These are phyloP conservation scores for Falco naumanni DNA, from an alignment of 2,797 vertebrate species.

Conservation along the genomic window DNA sequence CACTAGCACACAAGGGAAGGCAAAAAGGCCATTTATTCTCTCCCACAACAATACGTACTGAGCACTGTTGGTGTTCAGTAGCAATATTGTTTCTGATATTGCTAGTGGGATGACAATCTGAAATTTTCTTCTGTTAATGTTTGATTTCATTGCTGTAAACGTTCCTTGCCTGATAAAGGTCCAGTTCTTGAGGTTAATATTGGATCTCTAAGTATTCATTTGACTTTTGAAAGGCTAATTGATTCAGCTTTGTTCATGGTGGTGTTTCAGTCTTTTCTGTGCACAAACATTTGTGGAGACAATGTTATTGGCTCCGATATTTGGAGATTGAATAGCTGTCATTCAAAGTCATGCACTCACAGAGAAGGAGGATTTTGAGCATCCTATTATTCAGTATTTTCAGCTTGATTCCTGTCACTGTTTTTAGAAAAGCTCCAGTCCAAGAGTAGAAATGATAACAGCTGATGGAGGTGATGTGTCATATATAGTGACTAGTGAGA, in stretches of 20 bases:
- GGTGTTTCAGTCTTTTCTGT: neutral
- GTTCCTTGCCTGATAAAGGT: neutral
- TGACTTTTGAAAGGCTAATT: neutral
- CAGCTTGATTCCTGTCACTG: neutral
- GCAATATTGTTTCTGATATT: neutral
- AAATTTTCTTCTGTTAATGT: neutral
- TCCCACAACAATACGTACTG: neutral
- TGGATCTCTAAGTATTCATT: neutral
- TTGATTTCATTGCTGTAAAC: neutral
- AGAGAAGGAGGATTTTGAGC: neutral
- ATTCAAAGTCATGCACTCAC: neutral
- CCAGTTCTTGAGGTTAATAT: neutral
- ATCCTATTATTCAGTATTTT: neutral
- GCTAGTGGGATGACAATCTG: neutral
- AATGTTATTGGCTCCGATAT: neutral
- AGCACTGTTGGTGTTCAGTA: rapidly evolving
- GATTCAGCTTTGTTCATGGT: neutral
- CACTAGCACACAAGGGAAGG: neutral
- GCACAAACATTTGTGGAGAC: neutral
- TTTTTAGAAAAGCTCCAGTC: neutral
- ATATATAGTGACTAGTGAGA: neutral
- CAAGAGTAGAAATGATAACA: neutral
- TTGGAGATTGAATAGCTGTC: neutral
- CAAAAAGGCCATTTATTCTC: neutral
- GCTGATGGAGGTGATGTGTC: neutral